Base-by-base conservation (phyloP, 2,113 vertebrate genomes). In the Murina feae region DNA sequence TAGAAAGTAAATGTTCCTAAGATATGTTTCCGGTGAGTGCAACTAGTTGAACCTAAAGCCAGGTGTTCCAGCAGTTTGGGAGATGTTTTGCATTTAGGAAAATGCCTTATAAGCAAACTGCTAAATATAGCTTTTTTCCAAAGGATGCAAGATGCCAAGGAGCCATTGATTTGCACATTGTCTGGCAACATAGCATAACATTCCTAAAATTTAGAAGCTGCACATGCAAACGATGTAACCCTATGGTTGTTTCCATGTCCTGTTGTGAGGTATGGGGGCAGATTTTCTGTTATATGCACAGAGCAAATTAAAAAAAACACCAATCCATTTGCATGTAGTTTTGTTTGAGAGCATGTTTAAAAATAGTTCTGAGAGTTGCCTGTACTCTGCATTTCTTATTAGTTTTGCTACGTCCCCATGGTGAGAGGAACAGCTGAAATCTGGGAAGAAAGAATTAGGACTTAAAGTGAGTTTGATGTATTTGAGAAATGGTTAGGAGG, bases 61-160 rank as follows among this genome's bases (percentile, higher is more conserved):
- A 97, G 95, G 89, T 97, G 93, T 95, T 97, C 65, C 85, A 74
- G 86, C 42, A 79, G 37, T 8, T 18, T 30, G 90, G 39, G 18
- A 86, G 93, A 51, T 90, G 89, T 74, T 98, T 97, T 97, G 95
- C 92, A 83, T 95, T 74, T 96, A 98, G 75, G 94, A 95, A 97
- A 98, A 97, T 94, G 35, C 44, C 83, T 83, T 91, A 90, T 80
- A 93, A 97, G 72, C 84, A 94, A 66, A 86, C 69, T 74, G 65
- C 89, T 97, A 97, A 98, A 96, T 96, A 94, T 95, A 98, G 95
- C 51, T 86, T 84, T 72, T 90, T 89, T 91, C 25, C 68, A 55
- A 86, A 96, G 66, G 81, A 86, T 69, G 82, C 84, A 74, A 65
- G 44, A 93, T 84, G 60, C 49, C 49, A 69, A 93, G 82, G 51